Evolutionary conservation across 2,797 vertebrate genomes (phyloP).

Genomic region (Eospalax fontanierii): DNA sequence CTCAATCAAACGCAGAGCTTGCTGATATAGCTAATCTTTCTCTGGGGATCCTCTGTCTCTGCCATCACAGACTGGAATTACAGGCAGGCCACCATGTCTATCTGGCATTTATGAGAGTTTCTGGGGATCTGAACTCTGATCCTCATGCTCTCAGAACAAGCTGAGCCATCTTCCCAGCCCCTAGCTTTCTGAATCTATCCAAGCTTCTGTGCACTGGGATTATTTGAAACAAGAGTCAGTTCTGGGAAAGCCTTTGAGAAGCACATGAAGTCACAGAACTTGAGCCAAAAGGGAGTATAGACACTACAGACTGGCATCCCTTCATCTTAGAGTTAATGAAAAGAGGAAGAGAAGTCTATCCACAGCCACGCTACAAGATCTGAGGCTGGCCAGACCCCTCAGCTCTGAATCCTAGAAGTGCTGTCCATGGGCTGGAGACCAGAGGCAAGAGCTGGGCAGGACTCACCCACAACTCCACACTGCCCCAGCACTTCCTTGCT

Average conservation of each 20-base stretch:
- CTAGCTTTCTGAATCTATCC: not conserved
- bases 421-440: not conserved
- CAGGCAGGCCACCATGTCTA: not conserved
- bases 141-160: not conserved
- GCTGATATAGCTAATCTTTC: not conserved
- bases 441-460: not conserved
- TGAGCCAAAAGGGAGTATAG: not conserved
- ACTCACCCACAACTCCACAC: not conserved
- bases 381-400: not conserved
- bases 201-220: not conserved
- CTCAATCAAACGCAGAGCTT: not conserved
- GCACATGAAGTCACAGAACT: not conserved
- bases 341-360: not conserved
- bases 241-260: slow-evolving; percentile 8
- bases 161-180: not conserved
- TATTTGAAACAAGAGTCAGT: not conserved
- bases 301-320: not conserved
- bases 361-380: not conserved
- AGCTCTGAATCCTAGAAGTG: not conserved
- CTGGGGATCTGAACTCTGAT: not conserved
- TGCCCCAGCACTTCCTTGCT: not conserved
- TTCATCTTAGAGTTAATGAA: not conserved
- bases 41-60: not conserved
- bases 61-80: not conserved
- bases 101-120: not conserved